Evolutionary conservation across 2,113 vertebrate species (phyloP).

Genomic region (Hymenochirus boettgeri): DNA sequence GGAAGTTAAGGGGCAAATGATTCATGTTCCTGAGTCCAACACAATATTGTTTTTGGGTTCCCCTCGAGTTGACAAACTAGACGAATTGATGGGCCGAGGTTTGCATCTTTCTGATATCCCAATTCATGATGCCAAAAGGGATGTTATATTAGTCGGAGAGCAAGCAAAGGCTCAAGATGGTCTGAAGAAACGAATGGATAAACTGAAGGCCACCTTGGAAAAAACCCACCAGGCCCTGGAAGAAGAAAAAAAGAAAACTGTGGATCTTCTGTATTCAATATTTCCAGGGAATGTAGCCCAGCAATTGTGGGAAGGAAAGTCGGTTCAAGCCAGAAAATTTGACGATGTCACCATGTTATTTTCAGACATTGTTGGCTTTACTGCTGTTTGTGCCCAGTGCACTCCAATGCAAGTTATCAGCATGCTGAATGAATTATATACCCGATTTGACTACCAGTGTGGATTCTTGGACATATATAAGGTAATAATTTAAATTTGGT

Average conservation of each 20-base stretch:
- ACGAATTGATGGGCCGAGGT: conserved; percentile 94
- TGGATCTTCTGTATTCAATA: conserved; percentile 95
- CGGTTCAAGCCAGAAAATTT: conserved; percentile 91
- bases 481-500: conserved; percentile 59
- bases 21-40: conserved; percentile 89
- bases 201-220: conserved; percentile 93
- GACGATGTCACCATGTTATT: conserved; percentile 98
- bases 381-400: conserved; percentile 93
- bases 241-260: conserved; percentile 94
- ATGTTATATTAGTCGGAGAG: conserved; percentile 94
- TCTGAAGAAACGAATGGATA: conserved; percentile 96
- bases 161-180: conserved; percentile 97
- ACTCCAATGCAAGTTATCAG: conserved; percentile 98
- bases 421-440: conserved; percentile 97
- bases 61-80: conserved; percentile 92
- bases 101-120: conserved; percentile 95
- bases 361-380: conserved; percentile 97
- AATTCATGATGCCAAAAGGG: conserved; percentile 92
- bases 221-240: conserved; percentile 89
- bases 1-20: conserved; percentile 98
- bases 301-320: conserved; percentile 90
- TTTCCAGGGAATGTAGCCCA: conserved; percentile 96
- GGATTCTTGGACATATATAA: conserved; percentile 96
- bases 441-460: conserved; percentile 95
- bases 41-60: conserved; percentile 93